phyloP scores from a whole-genome alignment of 2,797 vertebrate species.

The Sphenopsis melanotis region DNA sequence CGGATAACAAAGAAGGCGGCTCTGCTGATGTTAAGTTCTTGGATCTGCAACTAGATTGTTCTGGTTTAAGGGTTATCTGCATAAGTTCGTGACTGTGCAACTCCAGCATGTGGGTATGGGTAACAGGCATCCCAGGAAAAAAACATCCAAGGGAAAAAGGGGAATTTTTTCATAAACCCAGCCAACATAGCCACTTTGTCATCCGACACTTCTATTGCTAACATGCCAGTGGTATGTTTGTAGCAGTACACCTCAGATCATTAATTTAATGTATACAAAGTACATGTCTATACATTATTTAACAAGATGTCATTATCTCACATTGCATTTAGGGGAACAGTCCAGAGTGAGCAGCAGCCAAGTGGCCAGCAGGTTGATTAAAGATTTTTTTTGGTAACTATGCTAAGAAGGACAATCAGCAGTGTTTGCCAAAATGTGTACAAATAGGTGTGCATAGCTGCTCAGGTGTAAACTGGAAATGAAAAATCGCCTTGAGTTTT shows the following conservation, averaged over 20 bases:
- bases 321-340: neutral
- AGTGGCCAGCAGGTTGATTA: neutral
- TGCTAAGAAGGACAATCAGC: neutral
- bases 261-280: neutral
- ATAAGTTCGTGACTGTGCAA: neutral
- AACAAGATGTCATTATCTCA: neutral
- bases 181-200: neutral
- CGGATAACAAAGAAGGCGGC: neutral
- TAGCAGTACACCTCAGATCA: neutral
- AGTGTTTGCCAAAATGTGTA: neutral
- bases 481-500: neutral
- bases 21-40: neutral
- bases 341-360: neutral
- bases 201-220: neutral
- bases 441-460: neutral
- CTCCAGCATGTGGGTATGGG: rapidly evolving
- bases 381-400: neutral
- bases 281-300: rapidly evolving
- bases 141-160: neutral
- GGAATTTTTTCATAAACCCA: neutral
- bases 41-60: neutral
- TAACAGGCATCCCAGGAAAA: neutral
- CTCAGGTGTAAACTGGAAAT: neutral
- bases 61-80: neutral
- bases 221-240: neutral